Evolutionary conservation across 2,797 vertebrate genomes (phyloP), one percentile per base, ranked within the genome.

Genomic region (Notamacropus eugenii): DNA sequence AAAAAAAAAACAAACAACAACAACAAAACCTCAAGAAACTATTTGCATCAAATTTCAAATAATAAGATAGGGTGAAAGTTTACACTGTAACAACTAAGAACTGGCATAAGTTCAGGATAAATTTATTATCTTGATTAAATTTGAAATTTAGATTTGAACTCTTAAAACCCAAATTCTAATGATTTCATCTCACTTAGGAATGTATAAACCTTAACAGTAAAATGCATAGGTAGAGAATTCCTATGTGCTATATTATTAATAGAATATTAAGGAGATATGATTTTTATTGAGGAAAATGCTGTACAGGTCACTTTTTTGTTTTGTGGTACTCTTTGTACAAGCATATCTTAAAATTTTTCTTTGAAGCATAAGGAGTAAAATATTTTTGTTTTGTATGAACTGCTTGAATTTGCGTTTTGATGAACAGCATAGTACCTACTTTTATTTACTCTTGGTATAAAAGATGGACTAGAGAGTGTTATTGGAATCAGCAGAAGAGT

Each of bases 371-470:
- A 22, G 12, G 10, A 58, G 1, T 55, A 52, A 82, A 8, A 46
- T 82, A 9, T 10, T 91, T 95, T 93, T 93, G 4, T 91, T 95
- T 97, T 95, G 55, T 50, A 22, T 67, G 34, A 87, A 24, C 2
- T 82, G 9, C 46, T 87, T 87, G 2, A 87, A 87, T 87, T 87
- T 46, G n/a, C 40, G 19, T 87, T 82, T 82, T 46, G n/a, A 46
- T 10, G 46, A 27, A 82, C n/a, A 82, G 2, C 74, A 46, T 27
- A 10, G 40, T 22, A 82, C 40, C 74, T 82, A 46, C 40, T 46
- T 82, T 82, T 82, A 82, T 24, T 82, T 46, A 46, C 22, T 82
- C 22, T 82, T 82, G 67, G 16, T 74, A 9, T 56, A 52, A 90
- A 82, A 82, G 22, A 82, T 62, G 27, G 13, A 57, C 3, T 46